Percentiles rank a stretch among this genome's conserved stretches.
phyloP scores from a whole-genome alignment of 2,113 vertebrate species.

The Varanus salvator region DNA sequence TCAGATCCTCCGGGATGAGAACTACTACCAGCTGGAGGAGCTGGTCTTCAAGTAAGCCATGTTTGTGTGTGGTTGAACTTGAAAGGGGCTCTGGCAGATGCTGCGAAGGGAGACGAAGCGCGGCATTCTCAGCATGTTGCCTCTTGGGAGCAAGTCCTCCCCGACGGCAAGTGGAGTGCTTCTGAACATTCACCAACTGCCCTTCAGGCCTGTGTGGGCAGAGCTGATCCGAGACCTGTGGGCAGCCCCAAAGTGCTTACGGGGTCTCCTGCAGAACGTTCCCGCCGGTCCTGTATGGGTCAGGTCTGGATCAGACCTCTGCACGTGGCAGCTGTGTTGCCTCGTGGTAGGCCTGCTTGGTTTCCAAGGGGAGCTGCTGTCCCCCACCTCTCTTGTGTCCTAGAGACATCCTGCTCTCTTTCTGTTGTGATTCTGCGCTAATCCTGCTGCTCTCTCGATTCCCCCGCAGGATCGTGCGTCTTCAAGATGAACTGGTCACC shows the following conservation, averaged over 20 bases:
- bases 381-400: neutral
- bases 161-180: neutral
- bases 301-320: no score
- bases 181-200: no score
- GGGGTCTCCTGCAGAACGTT: neutral
- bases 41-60: slow-evolving; percentile 90
- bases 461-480: slow-evolving; percentile 84
- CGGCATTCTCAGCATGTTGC: neutral
- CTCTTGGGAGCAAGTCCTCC: neutral
- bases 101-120: neutral
- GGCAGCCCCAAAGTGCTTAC: neutral
- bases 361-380: neutral
- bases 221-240: neutral
- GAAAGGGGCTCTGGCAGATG: neutral
- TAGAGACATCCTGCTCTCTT: neutral
- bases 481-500: slow-evolving; percentile 95
- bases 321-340: neutral
- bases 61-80: rapidly evolving
- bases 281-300: no score
- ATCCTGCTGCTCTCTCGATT: rapidly evolving
- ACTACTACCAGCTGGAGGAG: slow-evolving; percentile 96
- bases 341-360: neutral
- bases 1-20: slow-evolving; percentile 91
- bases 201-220: neutral
- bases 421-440: neutral